phyloP scores from a whole-genome alignment of 2,797 vertebrate species.

The Lepus townsendii region DNA sequence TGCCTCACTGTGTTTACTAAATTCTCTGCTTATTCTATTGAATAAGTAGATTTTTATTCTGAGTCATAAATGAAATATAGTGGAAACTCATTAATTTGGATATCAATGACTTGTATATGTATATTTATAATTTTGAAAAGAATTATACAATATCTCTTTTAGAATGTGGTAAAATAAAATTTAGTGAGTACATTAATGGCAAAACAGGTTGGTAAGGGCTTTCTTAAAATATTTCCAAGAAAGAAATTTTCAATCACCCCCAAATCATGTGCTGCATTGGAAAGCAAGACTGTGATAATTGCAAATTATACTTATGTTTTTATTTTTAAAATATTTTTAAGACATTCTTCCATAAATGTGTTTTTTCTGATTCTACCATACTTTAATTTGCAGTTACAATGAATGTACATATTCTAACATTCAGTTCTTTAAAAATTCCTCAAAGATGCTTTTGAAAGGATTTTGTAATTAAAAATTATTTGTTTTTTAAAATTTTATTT shows the following conservation, averaged over 20 bases:
- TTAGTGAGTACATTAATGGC: neutral
- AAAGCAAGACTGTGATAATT: neutral
- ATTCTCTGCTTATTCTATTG: slow-evolving; percentile 35
- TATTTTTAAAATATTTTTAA: neutral
- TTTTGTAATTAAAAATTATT: neutral
- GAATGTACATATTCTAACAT: neutral
- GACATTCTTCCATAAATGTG: neutral
- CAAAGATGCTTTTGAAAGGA: neutral
- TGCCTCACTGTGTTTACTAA: slow-evolving; percentile 2
- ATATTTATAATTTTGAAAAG: slow-evolving; percentile 19
- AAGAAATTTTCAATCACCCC: neutral
- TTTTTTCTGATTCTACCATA: neutral
- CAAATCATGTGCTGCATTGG: neutral
- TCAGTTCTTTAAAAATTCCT: neutral
- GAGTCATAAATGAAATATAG: neutral
- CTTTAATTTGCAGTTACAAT: neutral
- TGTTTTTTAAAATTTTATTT: too few relatives aligned
- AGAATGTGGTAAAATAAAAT: neutral
- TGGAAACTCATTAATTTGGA: slow-evolving; percentile 46
- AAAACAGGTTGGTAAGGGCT: neutral
- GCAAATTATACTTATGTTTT: neutral
- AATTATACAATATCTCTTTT: neutral
- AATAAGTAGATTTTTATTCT: slow-evolving; percentile 51
- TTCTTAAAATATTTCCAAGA: neutral
- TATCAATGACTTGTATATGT: neutral